Percentiles rank a stretch among this genome's conserved stretches.
Conservation (phyloP, 2,888 invertebrate genomes). For the Dryococelus australis region DNA sequence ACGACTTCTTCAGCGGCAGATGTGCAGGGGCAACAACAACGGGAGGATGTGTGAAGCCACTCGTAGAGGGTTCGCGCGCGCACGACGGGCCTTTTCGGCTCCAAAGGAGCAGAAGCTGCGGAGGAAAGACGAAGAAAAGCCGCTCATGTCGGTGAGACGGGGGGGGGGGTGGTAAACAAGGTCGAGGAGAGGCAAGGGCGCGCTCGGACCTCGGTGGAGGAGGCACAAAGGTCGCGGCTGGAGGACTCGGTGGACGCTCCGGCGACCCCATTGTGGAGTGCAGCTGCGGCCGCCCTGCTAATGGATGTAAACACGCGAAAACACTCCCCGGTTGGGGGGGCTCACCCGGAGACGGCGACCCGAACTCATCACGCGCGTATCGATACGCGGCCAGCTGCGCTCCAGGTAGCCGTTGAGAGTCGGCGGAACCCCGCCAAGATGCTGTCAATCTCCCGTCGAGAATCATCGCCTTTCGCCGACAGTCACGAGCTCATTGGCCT, state of each 20-base stretch:
- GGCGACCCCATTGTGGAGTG: neutral
- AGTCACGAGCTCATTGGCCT: too few species aligned
- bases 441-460: neutral
- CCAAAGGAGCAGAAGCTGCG: too few species aligned
- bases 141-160: too few species aligned
- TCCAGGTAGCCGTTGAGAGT: neutral
- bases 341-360: neutral
- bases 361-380: too few species aligned
- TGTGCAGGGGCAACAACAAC: neutral
- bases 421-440: too few species aligned
- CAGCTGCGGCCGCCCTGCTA: neutral
- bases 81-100: neutral
- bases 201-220: neutral
- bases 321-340: neutral
- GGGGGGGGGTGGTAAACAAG: neutral
- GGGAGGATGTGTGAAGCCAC: neutral
- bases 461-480: neutral
- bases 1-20: neutral
- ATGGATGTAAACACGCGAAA: constrained; percentile 8
- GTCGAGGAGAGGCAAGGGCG: neutral
- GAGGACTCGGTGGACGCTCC: neutral
- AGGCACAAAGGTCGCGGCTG: neutral
- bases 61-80: neutral
- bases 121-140: neutral
- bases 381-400: neutral